These are phyloP conservation scores for Digitonthophagus gazella DNA, from an alignment of 2,888 invertebrate species.

Conservation along the genomic window DNA sequence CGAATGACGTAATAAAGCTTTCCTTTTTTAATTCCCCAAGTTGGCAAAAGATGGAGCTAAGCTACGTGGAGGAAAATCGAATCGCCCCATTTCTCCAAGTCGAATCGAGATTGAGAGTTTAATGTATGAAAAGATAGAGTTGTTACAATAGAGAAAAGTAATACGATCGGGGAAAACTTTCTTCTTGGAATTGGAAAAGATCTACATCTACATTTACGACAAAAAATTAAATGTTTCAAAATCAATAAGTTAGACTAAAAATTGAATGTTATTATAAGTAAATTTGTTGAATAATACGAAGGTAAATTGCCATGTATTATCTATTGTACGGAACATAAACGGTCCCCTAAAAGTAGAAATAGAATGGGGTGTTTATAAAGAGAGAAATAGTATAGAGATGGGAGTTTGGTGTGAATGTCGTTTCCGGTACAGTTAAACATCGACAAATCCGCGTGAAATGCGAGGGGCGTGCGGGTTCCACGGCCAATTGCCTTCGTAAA, in stretches of 20 bases:
- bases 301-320: not conserved
- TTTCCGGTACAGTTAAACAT: slow-evolving; percentile 42
- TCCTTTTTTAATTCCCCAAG: slow-evolving; percentile 15
- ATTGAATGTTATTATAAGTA: not conserved
- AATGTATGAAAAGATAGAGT: slow-evolving; percentile 29
- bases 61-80: slow-evolving; percentile 18
- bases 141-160: no score
- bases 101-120: slow-evolving; percentile 27
- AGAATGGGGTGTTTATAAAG: not conserved
- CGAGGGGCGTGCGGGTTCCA: slow-evolving; percentile 47
- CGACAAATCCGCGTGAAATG: slow-evolving; percentile 51
- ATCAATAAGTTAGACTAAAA: no score
- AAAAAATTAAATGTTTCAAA: no score
- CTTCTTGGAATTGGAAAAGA: no score
- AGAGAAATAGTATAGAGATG: slow-evolving; percentile 20
- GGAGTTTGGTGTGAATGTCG: slow-evolving; percentile 28
- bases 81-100: slow-evolving; percentile 23
- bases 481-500: slow-evolving; percentile 48
- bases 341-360: not conserved
- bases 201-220: no score
- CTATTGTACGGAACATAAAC: not conserved
- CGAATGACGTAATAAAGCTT: slow-evolving; percentile 17
- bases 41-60: slow-evolving; percentile 1
- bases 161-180: no score
- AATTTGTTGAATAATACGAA: not conserved